Evolutionary conservation across 2,888 invertebrate genomes (phyloP).

Genomic region (Tetrapedia diversipes): DNA sequence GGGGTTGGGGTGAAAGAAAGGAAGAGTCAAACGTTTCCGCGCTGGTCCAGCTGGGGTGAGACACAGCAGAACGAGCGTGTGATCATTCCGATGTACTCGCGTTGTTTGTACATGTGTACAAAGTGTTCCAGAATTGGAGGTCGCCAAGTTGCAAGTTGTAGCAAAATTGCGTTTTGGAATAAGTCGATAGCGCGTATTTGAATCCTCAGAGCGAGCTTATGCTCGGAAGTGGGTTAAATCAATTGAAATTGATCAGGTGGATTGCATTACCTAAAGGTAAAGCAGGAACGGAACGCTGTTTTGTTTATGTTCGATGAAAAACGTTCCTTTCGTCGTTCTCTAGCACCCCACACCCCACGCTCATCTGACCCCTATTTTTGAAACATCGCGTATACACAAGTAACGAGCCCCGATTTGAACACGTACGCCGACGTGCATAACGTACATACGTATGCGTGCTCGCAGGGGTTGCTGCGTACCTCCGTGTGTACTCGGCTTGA

Average conservation of each 20-base stretch:
- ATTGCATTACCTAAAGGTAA: too few relatives aligned
- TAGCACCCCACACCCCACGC: neutral
- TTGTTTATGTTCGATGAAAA: neutral
- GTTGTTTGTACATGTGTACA: conserved; percentile 5
- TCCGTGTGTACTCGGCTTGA: conserved; percentile 68
- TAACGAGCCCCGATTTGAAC: neutral
- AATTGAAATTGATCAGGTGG: too few relatives aligned
- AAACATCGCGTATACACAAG: neutral
- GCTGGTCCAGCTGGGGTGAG: conserved; percentile 32
- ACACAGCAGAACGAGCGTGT: conserved; percentile 26
- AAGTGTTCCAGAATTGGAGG: neutral
- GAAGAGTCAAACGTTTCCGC: conserved; percentile 78
- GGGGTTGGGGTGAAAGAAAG: conserved; percentile 41
- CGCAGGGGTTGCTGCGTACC: conserved; percentile 2
- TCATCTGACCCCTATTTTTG: neutral
- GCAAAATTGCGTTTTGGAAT: too few relatives aligned
- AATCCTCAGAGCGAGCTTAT: too few relatives aligned
- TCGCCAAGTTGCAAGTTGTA: too few relatives aligned
- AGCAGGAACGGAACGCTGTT: too few relatives aligned
- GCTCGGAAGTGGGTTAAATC: too few relatives aligned
- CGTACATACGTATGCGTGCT: conserved; percentile 5
- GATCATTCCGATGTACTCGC: conserved; percentile 49
- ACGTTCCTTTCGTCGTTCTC: neutral
- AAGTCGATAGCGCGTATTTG: too few relatives aligned
- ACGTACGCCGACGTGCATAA: conserved; percentile 3